Evolutionary conservation across 2,797 vertebrate species (phyloP).

Genomic region (Macropodus opercularis): DNA sequence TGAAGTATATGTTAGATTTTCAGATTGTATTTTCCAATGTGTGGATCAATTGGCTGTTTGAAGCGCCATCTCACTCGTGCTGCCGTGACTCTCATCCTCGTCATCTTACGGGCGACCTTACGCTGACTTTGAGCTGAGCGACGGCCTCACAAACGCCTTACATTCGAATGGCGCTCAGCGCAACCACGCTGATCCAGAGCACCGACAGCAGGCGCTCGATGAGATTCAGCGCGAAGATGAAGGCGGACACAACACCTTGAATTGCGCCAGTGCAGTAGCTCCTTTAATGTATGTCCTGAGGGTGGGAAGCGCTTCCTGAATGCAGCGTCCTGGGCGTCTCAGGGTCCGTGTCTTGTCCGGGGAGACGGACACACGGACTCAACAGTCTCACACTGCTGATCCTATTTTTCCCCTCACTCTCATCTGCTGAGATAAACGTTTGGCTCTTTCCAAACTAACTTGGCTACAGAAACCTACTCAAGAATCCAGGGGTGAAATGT

Average conservation of each 20-base stretch:
- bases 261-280: constrained; percentile 51
- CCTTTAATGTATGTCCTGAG: constrained; percentile 21
- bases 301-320: constrained; percentile 27
- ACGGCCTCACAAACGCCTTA: constrained; percentile 4
- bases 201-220: constrained; percentile 72
- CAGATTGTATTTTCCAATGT: constrained; percentile 65
- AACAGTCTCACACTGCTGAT: too few relatives aligned
- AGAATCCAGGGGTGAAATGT: too few relatives aligned
- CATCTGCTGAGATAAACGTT: neutral
- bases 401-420: neutral
- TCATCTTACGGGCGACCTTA: constrained; percentile 17
- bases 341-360: too few relatives aligned
- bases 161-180: constrained; percentile 52
- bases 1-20: constrained; percentile 62
- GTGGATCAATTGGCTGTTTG: constrained; percentile 69
- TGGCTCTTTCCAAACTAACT: too few relatives aligned
- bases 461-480: too few relatives aligned
- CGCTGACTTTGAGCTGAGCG: constrained; percentile 6
- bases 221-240: constrained; percentile 67
- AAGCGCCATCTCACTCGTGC: constrained; percentile 60
- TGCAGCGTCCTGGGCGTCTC: too few relatives aligned
- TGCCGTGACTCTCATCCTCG: constrained; percentile 47
- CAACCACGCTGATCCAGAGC: constrained; percentile 51
- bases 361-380: too few relatives aligned
- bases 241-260: constrained; percentile 37